Conservation (phyloP, 2,888 invertebrate species). For the Kryphioiulus occultus region DNA sequence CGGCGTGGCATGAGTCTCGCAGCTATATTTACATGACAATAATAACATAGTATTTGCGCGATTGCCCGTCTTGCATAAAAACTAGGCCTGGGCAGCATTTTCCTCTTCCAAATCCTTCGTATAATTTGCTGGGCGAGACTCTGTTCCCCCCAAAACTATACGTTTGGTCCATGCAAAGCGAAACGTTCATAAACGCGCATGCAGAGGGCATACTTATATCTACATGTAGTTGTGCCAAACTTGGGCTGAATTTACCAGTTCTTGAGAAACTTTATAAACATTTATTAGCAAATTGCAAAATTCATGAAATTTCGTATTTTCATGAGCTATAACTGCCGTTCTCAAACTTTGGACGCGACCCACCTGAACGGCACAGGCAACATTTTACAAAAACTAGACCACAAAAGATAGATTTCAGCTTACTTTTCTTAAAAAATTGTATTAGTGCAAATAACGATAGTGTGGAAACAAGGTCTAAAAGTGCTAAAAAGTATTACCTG, state of each 20-base stretch:
- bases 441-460: too few species aligned
- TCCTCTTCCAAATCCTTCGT: background rate
- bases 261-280: background rate
- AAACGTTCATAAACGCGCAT: too few species aligned
- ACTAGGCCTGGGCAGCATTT: background rate
- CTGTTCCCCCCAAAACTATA: background rate
- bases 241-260: background rate
- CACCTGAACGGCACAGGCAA: too few species aligned
- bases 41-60: conserved; percentile 17
- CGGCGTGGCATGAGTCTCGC: background rate
- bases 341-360: too few species aligned
- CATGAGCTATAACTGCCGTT: too few species aligned
- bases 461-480: too few species aligned
- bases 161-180: background rate
- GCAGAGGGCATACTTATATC: too few species aligned
- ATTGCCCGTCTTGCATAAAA: conserved; percentile 21
- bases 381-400: too few species aligned
- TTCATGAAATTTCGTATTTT: too few species aligned
- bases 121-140: conserved; percentile 31
- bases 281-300: background rate
- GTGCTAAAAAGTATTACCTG: too few species aligned
- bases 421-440: too few species aligned
- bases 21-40: conserved; percentile 37
- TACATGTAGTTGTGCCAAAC: background rate
- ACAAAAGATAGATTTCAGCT: too few species aligned